Percentiles rank a stretch among this genome's conserved stretches.
Conservation (phyloP, 2,888 invertebrate genomes). For the Hirudinaria manillensis region DNA sequence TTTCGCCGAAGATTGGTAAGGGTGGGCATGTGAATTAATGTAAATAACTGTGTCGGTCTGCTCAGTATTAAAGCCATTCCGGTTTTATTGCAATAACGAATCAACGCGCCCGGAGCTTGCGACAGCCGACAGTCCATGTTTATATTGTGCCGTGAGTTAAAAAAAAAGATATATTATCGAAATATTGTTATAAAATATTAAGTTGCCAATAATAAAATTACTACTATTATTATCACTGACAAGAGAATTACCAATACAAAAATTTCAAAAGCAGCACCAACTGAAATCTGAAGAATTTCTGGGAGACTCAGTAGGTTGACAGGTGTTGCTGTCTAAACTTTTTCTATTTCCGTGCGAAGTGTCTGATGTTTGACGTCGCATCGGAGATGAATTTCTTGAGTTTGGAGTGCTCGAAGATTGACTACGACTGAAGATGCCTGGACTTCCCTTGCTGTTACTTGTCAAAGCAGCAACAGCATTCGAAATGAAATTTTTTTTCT, state of each 20-base stretch:
- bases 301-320: neutral
- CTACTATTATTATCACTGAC: too few species aligned
- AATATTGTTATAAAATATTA: too few species aligned
- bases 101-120: too few species aligned
- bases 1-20: too few species aligned
- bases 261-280: neutral
- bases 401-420: neutral
- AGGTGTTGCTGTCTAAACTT: neutral
- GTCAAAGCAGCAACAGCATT: conserved; percentile 3
- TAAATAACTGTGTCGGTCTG: too few species aligned
- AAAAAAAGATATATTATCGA: too few species aligned
- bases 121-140: too few species aligned
- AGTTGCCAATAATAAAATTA: too few species aligned
- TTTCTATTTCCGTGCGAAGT: neutral
- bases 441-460: neutral
- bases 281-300: conserved; percentile 2
- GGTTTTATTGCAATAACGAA: too few species aligned
- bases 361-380: neutral
- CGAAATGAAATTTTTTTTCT: conserved; percentile 3
- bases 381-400: neutral
- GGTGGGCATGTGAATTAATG: too few species aligned
- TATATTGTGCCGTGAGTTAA: too few species aligned
- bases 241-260: neutral
- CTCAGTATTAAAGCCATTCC: too few species aligned
- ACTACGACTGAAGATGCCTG: neutral